Base-by-base conservation (phyloP, 2,888 invertebrate species). In the Odontocolon sp. region DNA sequence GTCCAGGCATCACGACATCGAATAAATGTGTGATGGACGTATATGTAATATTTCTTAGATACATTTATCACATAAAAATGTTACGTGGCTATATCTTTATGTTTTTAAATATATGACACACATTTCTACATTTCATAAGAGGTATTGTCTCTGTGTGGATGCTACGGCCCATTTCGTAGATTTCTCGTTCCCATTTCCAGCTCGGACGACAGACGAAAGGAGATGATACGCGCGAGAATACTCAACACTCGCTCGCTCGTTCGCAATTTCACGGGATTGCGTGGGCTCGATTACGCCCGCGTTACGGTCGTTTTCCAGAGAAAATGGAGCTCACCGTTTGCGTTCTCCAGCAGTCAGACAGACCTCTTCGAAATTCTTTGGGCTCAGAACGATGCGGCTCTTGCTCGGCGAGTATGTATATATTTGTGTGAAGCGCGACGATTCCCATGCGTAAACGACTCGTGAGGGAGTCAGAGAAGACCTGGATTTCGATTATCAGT, bases 251-350 rank as follows among this genome's bases (percentile, higher is more conserved):
- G 28, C 52, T 61, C 61, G 18, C 56, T 59, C 23, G 26, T 28
- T 38, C 28, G 71, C 61, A 56, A 56, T 71, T 64, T 71, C 33
- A 18, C 54, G 47, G 54, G 56, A 71, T 71, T 71, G 63, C 71
- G 45, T 28, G 61, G 18, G 47, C 23, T 36, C 71, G 71, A 71
- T 64, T 71, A 56, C 63, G 33, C 63, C 18, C 28, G 26, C 40
- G 28, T 66, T 40, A 52, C 47, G 63, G 8, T 54, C 36, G 21
- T 42, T 36, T 45, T 56, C n/a, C 56, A n/a, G 36, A 23, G 36
- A n/a, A n/a, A 36, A 21, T 11, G 26, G 26, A 6, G 26, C 16
- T 6, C 2, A 3, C 42, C 18, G 1, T 50, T 14, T 26, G 8
- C 26, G 11, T 6, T 11, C 18, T 2, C 21, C 9, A 45, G 45